These are phyloP conservation scores for Cranoglanis bouderius DNA, from an alignment of 2,113 vertebrate species.

Conservation along the genomic window DNA sequence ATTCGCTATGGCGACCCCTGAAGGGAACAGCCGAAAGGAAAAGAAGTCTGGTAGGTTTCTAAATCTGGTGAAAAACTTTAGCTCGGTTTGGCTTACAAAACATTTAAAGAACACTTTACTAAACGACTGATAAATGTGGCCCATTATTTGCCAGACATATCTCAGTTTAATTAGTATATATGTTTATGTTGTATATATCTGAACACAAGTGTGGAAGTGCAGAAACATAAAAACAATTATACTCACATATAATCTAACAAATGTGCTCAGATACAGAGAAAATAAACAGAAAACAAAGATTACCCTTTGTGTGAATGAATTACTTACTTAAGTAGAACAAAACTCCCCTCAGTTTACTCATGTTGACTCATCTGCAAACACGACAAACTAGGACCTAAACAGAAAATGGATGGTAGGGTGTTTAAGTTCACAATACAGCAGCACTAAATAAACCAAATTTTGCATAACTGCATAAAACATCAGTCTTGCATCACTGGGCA, in stretches of 20 bases:
- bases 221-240: not conserved
- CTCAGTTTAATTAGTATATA: not conserved
- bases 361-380: not conserved
- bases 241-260: not conserved
- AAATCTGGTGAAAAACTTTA: too few relatives aligned
- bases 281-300: not conserved
- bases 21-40: too few relatives aligned
- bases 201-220: not conserved
- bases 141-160: not conserved
- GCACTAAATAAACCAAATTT: not conserved
- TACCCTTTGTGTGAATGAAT: not conserved
- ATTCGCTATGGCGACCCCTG: too few relatives aligned
- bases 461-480: slow-evolving; percentile 7
- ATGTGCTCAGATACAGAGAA: not conserved
- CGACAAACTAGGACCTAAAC: not conserved
- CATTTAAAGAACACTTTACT: too few relatives aligned
- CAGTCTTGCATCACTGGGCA: not conserved
- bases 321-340: not conserved
- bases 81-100: too few relatives aligned
- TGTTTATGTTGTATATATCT: too few relatives aligned
- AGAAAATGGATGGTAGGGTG: not conserved
- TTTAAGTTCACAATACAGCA: not conserved
- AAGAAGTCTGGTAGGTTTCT: too few relatives aligned
- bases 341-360: not conserved
- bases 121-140: too few relatives aligned